These are phyloP conservation scores for Amitus sp. DNA, from an alignment of 2,888 invertebrate genomes.

Conservation along the genomic window DNA sequence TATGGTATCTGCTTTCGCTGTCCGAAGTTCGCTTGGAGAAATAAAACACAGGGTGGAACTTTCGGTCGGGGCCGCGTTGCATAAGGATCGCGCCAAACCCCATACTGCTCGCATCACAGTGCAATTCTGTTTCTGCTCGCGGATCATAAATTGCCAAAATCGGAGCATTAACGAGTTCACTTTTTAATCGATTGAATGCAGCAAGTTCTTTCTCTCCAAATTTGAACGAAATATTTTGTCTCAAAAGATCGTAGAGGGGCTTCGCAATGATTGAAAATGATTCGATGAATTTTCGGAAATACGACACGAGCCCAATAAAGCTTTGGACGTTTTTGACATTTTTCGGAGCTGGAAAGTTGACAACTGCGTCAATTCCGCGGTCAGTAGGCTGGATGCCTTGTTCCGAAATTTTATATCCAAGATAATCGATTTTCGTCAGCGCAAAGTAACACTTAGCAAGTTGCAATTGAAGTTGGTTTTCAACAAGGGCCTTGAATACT, in stretches of 20 bases:
- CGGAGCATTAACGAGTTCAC: constrained; percentile 15
- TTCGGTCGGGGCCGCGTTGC: neutral
- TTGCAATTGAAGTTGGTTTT: constrained; percentile 5
- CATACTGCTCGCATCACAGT: constrained; percentile 22
- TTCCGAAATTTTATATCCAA: too few relatives aligned
- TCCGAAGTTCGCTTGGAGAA: neutral
- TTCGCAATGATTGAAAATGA: constrained; percentile 15
- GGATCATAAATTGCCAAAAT: constrained; percentile 32
- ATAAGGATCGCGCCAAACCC: constrained; percentile 11
- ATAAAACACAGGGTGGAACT: constrained; percentile 9
- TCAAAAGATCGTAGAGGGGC: constrained; percentile 24
- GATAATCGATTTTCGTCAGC: too few relatives aligned
- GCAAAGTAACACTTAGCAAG: too few relatives aligned
- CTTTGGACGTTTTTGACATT: constrained; percentile 2
- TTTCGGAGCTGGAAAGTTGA: constrained; percentile 15
- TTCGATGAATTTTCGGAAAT: constrained; percentile 33
- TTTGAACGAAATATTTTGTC: constrained; percentile 12
- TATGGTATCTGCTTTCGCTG: constrained; percentile 3
- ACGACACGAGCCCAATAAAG: constrained; percentile 27
- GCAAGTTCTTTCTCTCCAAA: constrained; percentile 19
- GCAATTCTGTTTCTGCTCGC: constrained; percentile 17
- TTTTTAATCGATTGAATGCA: constrained; percentile 23
- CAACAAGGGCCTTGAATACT: constrained; percentile 22
- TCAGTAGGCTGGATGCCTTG: constrained; percentile 19
- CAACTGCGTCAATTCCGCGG: constrained; percentile 11